Evolutionary conservation across 2,888 invertebrate genomes (phyloP).

Genomic region (Auanema freiburgensis): DNA sequence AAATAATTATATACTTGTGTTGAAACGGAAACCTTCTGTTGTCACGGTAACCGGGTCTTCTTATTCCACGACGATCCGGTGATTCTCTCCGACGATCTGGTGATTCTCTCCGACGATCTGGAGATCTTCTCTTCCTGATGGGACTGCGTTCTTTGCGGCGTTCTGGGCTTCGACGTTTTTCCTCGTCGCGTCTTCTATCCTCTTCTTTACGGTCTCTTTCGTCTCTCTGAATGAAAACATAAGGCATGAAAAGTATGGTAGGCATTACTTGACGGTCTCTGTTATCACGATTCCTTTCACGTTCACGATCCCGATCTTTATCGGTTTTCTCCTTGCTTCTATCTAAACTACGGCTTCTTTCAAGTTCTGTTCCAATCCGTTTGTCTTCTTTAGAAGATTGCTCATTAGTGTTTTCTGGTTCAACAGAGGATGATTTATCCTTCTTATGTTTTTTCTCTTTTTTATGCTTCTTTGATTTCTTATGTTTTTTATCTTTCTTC

Average conservation of each 20-base stretch:
- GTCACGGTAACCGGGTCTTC: too few species aligned
- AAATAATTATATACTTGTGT: too few species aligned
- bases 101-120: conserved; percentile 11
- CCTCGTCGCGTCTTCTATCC: background rate
- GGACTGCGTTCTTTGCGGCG: conserved; percentile 11
- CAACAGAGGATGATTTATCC: conserved; percentile 14
- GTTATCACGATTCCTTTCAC: background rate
- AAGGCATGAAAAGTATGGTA: background rate
- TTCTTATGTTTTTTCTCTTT: conserved; percentile 42
- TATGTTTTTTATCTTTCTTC: conserved; percentile 30
- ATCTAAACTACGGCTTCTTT: conserved; percentile 17
- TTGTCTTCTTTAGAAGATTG: background rate
- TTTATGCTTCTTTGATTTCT: conserved; percentile 44
- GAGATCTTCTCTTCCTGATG: conserved; percentile 2
- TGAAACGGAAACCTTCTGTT: too few species aligned
- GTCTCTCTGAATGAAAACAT: background rate
- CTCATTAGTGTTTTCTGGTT: conserved; percentile 9
- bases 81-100: conserved; percentile 4
- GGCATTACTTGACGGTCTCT: background rate
- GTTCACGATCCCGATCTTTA: conserved; percentile 15
- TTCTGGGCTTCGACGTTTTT: background rate
- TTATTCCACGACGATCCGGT: background rate
- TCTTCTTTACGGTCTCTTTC: too few species aligned
- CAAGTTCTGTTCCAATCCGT: background rate
- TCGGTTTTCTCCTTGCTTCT: conserved; percentile 21